phyloP scores from a whole-genome alignment of 2,797 vertebrate species.

The Alfaro cultratus region DNA sequence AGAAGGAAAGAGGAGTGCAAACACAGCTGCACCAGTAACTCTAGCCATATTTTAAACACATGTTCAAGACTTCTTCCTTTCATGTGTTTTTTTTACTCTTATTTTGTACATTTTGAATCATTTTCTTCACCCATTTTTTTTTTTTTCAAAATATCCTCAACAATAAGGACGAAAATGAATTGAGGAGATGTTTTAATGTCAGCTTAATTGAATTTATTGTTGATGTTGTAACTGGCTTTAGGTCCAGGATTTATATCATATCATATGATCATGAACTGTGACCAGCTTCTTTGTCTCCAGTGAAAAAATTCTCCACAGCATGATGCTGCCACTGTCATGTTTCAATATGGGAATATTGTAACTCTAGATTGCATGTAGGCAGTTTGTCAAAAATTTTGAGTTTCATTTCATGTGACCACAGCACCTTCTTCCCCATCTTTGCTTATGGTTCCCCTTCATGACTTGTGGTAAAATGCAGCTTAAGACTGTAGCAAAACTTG shows the following conservation, averaged over 20 bases:
- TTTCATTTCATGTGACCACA: not conserved
- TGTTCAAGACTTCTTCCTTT: slow-evolving; percentile 17
- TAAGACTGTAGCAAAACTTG: not conserved
- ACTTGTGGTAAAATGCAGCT: not conserved
- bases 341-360: not conserved
- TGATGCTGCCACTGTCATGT: not conserved
- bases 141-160: not conserved
- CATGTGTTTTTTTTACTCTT: slow-evolving; percentile 8
- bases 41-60: slow-evolving; percentile 15
- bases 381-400: not conserved
- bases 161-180: not conserved
- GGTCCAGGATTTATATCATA: not conserved
- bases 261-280: not conserved
- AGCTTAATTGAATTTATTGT: not conserved
- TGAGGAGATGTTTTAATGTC: not conserved
- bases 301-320: not conserved
- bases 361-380: too few relatives aligned
- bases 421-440: not conserved
- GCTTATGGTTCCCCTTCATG: not conserved
- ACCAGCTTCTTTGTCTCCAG: not conserved
- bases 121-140: not conserved
- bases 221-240: not conserved
- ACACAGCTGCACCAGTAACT: slow-evolving; percentile 24
- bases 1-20: slow-evolving; percentile 55
- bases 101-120: slow-evolving; percentile 14